Evolutionary conservation across 2,888 invertebrate species (phyloP).

Genomic region (Xanthostigma xanthostigma): DNA sequence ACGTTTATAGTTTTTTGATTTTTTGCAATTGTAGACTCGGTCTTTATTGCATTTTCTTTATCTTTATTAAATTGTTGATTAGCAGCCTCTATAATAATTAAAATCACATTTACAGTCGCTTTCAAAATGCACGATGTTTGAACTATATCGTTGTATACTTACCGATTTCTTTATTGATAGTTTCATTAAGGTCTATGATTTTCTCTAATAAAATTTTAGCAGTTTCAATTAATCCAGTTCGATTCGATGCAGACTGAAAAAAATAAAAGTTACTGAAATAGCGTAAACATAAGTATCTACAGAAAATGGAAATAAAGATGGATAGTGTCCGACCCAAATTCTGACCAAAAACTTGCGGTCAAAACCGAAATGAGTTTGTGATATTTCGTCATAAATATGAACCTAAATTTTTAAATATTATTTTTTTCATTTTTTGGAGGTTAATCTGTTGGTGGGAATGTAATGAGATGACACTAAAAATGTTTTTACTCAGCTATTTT

Average conservation of each 20-base stretch:
- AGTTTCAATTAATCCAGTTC: conserved; percentile 12
- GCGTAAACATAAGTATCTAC: neutral
- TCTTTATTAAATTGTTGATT: neutral
- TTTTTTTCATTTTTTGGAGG: no score
- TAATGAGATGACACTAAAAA: no score
- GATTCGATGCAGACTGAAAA: neutral
- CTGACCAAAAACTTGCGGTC: no score
- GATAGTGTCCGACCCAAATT: no score
- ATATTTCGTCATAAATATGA: no score
- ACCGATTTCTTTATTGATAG: conserved; percentile 21
- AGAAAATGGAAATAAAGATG: no score
- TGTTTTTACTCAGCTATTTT: no score
- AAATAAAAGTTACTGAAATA: neutral
- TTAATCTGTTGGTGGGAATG: no score
- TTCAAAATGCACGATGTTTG: no score
- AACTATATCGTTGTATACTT: conserved; percentile 1
- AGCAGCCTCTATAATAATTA: neutral
- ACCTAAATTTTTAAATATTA: no score
- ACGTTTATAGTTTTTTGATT: conserved; percentile 2
- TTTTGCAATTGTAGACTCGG: neutral
- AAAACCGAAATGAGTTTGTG: no score
- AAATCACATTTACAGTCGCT: no score
- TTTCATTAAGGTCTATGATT: conserved; percentile 18
- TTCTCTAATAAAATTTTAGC: conserved; percentile 19
- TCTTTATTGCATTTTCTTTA: neutral